Base-by-base conservation (phyloP, 2,888 invertebrate genomes). In the Hymenopus coronatus region DNA sequence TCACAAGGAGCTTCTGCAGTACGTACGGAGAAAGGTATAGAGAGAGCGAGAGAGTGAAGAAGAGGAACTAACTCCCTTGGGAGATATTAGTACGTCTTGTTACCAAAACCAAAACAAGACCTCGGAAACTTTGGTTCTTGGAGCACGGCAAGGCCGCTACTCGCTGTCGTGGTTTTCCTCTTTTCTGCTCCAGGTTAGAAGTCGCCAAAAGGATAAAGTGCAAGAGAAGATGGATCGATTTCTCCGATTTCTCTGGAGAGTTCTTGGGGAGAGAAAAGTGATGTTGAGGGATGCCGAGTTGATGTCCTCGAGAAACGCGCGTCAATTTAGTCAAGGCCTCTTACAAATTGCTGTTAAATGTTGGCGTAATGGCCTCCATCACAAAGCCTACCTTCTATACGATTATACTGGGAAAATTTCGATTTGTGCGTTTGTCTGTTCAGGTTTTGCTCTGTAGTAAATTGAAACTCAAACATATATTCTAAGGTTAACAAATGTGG, bases 41-140 rank as follows among this genome's bases (percentile, higher is more conserved):
- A 40, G 12, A 40, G 40, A 20, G 20, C 6, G 54, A 25, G 15
- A 20, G 15, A 70, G 54, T 70, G 54, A 70, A 70, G 54, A 70
- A 25, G 25, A 70, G 54, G 20, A 40, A 40, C 40, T 40, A 40
- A 40, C 54, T 70, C 82, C 87, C 87, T 33, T 82, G 87, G 87
- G 87, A 87, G n/a, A 82, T 87, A 87, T 87, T 87, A 82, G 87
- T 25, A 82, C 30, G 87, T 87, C 87, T 87, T 87, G 87, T 82
- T 87, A 82, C 87, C 33, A 82, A 87, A 87, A 87, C 87, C 87
- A 82, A 87, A 87, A 87, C 87, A 87, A 87, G 87, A 82, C 82
- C 81, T 40, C 15, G 33, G 40, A 87, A 87, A 87, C 30, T 87
- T 87, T 82, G 82, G 82, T 33, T 33, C 87, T 87, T 27, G 30